Evolutionary conservation across 2,113 vertebrate species (phyloP), one percentile per base, ranked within the genome.

Genomic region (Leucosticte australis): DNA sequence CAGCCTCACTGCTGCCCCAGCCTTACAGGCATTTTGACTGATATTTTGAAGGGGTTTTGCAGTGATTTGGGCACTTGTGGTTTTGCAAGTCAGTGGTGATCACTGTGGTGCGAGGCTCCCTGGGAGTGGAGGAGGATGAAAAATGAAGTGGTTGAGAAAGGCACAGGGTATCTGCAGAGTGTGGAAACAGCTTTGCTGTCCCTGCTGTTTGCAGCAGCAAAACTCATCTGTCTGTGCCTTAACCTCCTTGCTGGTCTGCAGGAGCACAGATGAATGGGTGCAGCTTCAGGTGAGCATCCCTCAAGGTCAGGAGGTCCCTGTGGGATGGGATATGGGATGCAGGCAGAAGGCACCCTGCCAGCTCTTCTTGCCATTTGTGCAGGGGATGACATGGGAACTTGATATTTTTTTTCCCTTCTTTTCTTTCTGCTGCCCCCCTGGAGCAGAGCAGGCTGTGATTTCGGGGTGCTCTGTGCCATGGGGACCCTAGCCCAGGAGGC

Each of bases 371-470:
- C 33, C 18, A 10, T 80, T 80, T 9, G 3, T 86, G n/a, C 18
- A 41, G 62, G 30, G 52, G 2, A 9, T 64, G 9, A 30, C 16
- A 3, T 35, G 9, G 15, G 16, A 76, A 64, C 14, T 57, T 68
- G 23, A 4, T 26, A 17, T 22, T 49, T 59, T 21, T 11, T 0
- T 5, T 10, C 5, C 13, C 4, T 8, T 12, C 3, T 71, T 56
- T 76, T 69, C 41, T 71, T 33, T 39, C 33, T 81, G 7, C 35
- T 81, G 41, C 31, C 11, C 27, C 37, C 14, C 42, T 23, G 44
- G 7, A 60, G 22, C 3, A 21, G 44, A 69, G 27, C 13, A 13
- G 77, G 26, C n/a, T 77, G 49, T 80, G 73, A 37, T 83, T 94
- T 73, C 3, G 33, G 62, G 76, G 17, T 60, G n/a, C 37, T 65